A percentile compares a stretch with the other conserved stretches of the same genome.
phyloP scores from a whole-genome alignment of 1,140 invertebrate genomes.

The Psix sp. region DNA sequence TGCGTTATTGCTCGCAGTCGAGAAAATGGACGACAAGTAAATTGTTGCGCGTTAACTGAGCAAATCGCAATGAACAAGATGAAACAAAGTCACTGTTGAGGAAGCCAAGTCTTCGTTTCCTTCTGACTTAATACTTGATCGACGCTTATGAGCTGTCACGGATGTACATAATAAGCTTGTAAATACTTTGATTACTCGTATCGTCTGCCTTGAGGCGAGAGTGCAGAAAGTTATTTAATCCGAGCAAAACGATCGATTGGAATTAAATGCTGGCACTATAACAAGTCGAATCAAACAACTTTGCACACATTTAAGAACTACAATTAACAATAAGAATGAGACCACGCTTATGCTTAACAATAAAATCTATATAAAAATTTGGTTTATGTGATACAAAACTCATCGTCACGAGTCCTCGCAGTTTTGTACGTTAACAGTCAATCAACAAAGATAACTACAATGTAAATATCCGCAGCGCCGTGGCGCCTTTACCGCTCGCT shows the following conservation, averaged over 20 bases:
- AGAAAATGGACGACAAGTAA: neutral
- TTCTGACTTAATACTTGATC: neutral
- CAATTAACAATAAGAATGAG: slow-evolving; percentile 55
- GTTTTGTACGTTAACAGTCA: slow-evolving; percentile 56
- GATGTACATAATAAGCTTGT: neutral
- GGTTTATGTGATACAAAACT: slow-evolving; percentile 54
- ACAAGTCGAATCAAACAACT: slow-evolving; percentile 33
- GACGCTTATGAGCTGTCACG: neutral
- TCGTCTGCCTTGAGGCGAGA: no score
- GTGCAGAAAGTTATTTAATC: slow-evolving; percentile 43
- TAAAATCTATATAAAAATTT: slow-evolving; percentile 47
- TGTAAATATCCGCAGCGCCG: no score
- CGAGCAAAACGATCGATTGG: slow-evolving; percentile 12
- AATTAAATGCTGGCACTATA: slow-evolving; percentile 2
- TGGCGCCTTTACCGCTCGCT: no score
- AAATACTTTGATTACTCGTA: slow-evolving; percentile 3
- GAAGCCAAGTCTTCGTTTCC: neutral
- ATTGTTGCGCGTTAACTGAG: neutral
- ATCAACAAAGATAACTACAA: slow-evolving; percentile 39
- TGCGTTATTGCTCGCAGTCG: slow-evolving; percentile 1
- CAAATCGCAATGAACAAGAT: slow-evolving; percentile 2
- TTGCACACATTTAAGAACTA: slow-evolving; percentile 25
- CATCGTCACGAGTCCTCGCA: slow-evolving; percentile 17
- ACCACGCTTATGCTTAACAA: slow-evolving; percentile 50
- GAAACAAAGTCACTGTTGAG: neutral